Evolutionary conservation across 2,888 invertebrate species (phyloP), one percentile per base, ranked within the genome.

Genomic region (Meghimatium bilineatum): DNA sequence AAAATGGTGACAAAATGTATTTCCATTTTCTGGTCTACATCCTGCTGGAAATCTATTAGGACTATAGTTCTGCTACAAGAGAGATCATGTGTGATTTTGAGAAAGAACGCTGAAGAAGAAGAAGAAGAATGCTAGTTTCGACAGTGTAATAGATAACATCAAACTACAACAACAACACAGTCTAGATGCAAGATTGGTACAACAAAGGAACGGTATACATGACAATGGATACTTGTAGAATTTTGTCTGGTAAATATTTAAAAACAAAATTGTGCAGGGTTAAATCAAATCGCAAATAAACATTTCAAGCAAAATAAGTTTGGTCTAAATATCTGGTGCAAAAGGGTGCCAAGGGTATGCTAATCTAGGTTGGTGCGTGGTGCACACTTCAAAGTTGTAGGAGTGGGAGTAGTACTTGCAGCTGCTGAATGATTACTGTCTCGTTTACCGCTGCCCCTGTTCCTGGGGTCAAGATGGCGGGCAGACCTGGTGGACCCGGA

Each of bases 381-480:
- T 29, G 74, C 52, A 52, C 32, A 52, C 74, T 52, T 52, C n/a
- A 32, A 14, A 52, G 32, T 32, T 32, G 32, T 26, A 32, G 5
- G 32, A 0, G 69, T 67, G 69, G 89, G 90, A 90, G 89, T 87
- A 89, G 91, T 91, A 91, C 90, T 91, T 89, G 89, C 87, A 89
- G 86, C 77, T 86, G 84, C 77, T 87, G 85, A 49, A 87, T 84
- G 66, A 87, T 49, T 32, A 87, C 87, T 10, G 77, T 82, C 49
- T 85, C 87, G 87, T 86, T 87, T 88, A 88, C 88, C 88, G 84
- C 85, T 84, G 82, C 77, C 26, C 87, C 88, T 56, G 85, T 85
- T 52, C 71, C 84, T 36, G 87, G 82, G 38, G 80, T 82, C 32
- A 85, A 74, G 1, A 86, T 67, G 63, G 87, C 88, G 3, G 88